Base-by-base conservation (phyloP, 2,113 vertebrate species). In the Petromus typicus region DNA sequence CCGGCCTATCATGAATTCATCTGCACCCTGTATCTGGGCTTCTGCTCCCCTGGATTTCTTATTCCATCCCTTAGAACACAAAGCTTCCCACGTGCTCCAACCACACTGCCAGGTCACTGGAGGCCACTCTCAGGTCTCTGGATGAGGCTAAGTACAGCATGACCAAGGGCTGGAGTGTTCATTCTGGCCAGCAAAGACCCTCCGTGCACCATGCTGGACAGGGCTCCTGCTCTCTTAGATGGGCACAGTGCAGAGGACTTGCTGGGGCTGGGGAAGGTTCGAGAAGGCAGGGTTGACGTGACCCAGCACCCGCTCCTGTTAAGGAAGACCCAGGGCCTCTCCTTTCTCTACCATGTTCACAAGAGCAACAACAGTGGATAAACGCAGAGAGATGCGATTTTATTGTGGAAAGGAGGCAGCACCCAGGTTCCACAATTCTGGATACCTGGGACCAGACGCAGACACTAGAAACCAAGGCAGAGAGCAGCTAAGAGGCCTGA, bases 371-470 rank as follows among this genome's bases (percentile, higher is more conserved):
- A 63, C 54, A 89, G 16, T 73, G 0, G 0, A 16, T 27, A 85
- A 73, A 40, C 3, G 34, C 17, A 45, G 10, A 75, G 5, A 23
- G 25, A n/a, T 10, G 69, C 84, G 30, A 23, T 63, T 98, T 98
- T 97, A 97, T 97, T 98, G 48, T 64, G 40, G 4, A 25, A 57
- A 76, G 61, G 64, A 30, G 18, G 25, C 2, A 23, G 34, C 3
- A 2, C 12, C 13, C 10, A 34, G 73, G 30, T 34, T 20, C n/a
- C 45, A 32, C 34, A 32, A 8, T n/a, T 34, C 16, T 9, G 59
- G 37, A 57, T n/a, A 48, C 32, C 32, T 43, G 69, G 66, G 3
- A 32, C 48, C 34, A 13, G 76, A 34, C 22, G 16, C 16, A 43
- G 61, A 61, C 43, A 2, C 89, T 92, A 97, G 93, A 96, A 97